Evolutionary conservation across 2,113 vertebrate species (phyloP).

Genomic region (Donacobius atricapilla): DNA sequence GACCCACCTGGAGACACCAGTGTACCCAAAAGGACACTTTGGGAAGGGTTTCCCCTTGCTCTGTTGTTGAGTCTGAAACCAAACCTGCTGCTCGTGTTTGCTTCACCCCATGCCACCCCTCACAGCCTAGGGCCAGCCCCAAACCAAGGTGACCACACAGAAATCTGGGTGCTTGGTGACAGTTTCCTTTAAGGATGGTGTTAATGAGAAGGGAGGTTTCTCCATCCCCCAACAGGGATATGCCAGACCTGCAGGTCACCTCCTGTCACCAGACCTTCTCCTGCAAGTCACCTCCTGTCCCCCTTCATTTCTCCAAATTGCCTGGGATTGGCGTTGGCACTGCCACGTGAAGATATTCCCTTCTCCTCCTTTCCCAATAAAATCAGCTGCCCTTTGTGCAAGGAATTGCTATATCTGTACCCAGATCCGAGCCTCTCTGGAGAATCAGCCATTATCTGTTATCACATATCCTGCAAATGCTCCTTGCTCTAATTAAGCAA

Average conservation of each 20-base stretch:
- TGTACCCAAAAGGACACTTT: background rate
- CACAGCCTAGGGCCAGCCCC: background rate
- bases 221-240: background rate
- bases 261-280: background rate
- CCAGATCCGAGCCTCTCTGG: background rate
- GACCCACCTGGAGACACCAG: background rate
- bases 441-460: background rate
- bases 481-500: constrained; percentile 52
- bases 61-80: background rate
- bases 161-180: background rate
- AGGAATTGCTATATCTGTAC: constrained; percentile 8
- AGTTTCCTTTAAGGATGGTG: background rate
- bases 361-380: background rate
- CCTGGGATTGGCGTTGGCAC: background rate
- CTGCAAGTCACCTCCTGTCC: background rate
- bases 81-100: background rate
- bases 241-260: background rate
- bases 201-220: background rate
- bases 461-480: background rate
- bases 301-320: background rate
- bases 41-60: background rate
- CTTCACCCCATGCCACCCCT: background rate
- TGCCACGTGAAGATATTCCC: background rate
- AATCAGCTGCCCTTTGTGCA: background rate
- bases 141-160: fast-evolving